Evolutionary conservation across 2,797 vertebrate genomes (phyloP).

Genomic region (Protonibea diacanthus): DNA sequence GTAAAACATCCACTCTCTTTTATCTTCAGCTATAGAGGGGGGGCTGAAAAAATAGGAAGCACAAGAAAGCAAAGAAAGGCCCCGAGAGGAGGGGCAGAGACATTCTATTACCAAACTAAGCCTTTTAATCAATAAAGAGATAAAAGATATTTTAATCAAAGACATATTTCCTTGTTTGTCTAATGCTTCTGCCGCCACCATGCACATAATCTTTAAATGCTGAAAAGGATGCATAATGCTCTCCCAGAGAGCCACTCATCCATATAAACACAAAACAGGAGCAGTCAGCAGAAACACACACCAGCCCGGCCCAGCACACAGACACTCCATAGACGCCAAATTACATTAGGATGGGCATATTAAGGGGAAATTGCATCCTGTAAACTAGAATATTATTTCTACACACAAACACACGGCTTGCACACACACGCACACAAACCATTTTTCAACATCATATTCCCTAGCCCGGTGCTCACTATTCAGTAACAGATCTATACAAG

Average conservation of each 20-base stretch:
- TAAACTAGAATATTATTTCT: slow-evolving; percentile 91
- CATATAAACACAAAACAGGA: slow-evolving; percentile 85
- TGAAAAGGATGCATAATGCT: slow-evolving; percentile 84
- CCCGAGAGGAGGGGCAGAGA: slow-evolving; percentile 65
- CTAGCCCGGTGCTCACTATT: slow-evolving; percentile 51
- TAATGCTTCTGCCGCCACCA: slow-evolving; percentile 78
- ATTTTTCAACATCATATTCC: slow-evolving; percentile 72
- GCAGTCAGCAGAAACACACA: slow-evolving; percentile 89
- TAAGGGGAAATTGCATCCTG: slow-evolving; percentile 95
- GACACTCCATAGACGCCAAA: slow-evolving; percentile 91
- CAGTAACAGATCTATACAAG: slow-evolving; percentile 67
- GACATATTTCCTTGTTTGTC: slow-evolving; percentile 85
- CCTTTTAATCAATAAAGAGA: slow-evolving; percentile 91
- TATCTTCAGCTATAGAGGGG: slow-evolving; percentile 21
- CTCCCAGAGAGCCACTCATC: slow-evolving; percentile 82
- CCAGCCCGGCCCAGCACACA: slow-evolving; percentile 77
- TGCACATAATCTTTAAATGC: slow-evolving; percentile 83
- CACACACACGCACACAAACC: slow-evolving; percentile 61
- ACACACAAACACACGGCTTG: slow-evolving; percentile 71
- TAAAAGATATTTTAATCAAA: slow-evolving; percentile 90
- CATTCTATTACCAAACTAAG: slow-evolving; percentile 85
- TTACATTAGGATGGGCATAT: slow-evolving; percentile 96
- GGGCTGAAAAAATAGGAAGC: slow-evolving; percentile 46
- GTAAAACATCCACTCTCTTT: slow-evolving; percentile 20
- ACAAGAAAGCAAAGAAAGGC: slow-evolving; percentile 44